Evolutionary conservation across 2,113 vertebrate species (phyloP), one percentile per base, ranked within the genome.

Genomic region (Garra rufa): DNA sequence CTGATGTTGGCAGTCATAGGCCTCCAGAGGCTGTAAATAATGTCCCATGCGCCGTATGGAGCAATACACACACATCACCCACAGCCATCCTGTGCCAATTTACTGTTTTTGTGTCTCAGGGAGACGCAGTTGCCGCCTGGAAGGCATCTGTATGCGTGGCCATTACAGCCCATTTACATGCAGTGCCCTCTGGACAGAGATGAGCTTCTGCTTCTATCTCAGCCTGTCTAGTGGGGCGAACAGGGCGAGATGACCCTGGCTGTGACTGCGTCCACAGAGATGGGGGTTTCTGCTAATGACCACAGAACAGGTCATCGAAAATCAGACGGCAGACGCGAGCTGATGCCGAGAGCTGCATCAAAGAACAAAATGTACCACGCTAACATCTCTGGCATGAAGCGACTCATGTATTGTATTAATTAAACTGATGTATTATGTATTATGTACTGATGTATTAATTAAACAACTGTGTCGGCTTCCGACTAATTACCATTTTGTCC

Each of bases 91-190:
- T 89, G 85, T 76, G 38, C 81, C 90, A 88, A 61, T 88, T 92
- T 90, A 80, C 85, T 82, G 83, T 85, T 67, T 50, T 85, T 85
- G 88, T 85, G 85, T 88, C 83, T 82, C 70, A 87, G 81, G 87
- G 83, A 88, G 83, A 85, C 1, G 82, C 30, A 85, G 83, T 55
- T 63, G 43, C 88, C 85, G 82, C 77, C 85, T 75, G 30, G 87
- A 79, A 87, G 83, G 41, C 52, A 90, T 93, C 90, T 91, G 88
- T 88, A 93, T 92, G 91, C 89, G 88, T 87, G 89, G 87, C 86
- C 86, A 90, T 87, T 55, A 82, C 83, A 83, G 89, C 87, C 83
- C 81, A 83, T 88, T 91, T 89, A 73, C 81, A 83, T 83, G 26
- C 70, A 81, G 48, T 74, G 65, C 57, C 85, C 82, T 76, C 77